A percentile compares a stretch with the other conserved stretches of the same genome.
Conservation (phyloP, 2,797 vertebrate species). For the Semotilus atromaculatus region DNA sequence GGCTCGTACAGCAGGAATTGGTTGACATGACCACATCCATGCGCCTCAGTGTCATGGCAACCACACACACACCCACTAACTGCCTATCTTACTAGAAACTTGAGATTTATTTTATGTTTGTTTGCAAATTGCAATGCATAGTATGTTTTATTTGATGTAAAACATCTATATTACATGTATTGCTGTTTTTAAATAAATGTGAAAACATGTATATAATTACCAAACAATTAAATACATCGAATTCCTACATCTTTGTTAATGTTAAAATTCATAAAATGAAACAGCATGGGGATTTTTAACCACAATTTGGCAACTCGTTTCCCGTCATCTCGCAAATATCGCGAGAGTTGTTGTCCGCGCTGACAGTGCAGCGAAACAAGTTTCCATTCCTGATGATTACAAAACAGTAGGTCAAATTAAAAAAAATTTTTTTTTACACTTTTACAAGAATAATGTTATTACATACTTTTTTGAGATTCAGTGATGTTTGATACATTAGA, state of each 20-base stretch:
- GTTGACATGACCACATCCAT: not conserved
- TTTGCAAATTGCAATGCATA: not conserved
- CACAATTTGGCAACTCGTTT: slow-evolving; percentile 39
- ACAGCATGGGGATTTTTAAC: not conserved
- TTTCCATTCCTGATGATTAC: slow-evolving; percentile 35
- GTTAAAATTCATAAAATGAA: too few relatives aligned
- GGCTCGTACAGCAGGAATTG: not conserved
- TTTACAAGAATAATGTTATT: not conserved
- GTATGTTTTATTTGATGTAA: not conserved
- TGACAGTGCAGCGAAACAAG: slow-evolving; percentile 31
- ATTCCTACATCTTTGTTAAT: not conserved
- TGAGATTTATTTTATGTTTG: not conserved
- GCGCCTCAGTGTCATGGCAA: slow-evolving; percentile 26
- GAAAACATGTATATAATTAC: not conserved
- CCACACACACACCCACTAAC: slow-evolving; percentile 23
- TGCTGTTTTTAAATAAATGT: not conserved
- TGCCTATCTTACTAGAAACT: not conserved
- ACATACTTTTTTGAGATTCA: not conserved
- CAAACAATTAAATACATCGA: not conserved
- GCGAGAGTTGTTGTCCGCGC: slow-evolving; percentile 21
- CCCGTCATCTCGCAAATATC: not conserved
- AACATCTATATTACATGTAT: too few relatives aligned
- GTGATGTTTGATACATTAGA: not conserved
- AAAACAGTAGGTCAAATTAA: slow-evolving; percentile 25
- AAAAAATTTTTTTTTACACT: too few relatives aligned